A percentile compares a stretch with the other conserved stretches of the same genome.
Evolutionary conservation across 2,797 vertebrate species (phyloP).

Genomic region (Bradypodion pumilum): DNA sequence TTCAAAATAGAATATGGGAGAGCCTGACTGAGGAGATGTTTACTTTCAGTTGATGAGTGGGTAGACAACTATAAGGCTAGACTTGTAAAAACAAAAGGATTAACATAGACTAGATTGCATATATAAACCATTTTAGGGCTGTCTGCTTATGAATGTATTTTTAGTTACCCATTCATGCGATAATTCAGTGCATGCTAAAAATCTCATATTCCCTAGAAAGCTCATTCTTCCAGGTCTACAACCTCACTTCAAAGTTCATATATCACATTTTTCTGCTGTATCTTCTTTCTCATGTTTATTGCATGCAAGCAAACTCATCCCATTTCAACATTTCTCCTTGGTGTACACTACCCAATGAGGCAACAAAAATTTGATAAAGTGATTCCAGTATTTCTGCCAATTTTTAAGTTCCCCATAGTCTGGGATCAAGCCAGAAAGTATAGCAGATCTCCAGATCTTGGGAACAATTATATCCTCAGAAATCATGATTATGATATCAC

Average conservation of each 20-base stretch:
- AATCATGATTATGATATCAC: not conserved
- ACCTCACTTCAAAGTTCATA: conserved; percentile 52
- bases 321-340: conserved; percentile 83
- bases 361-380: conserved; percentile 47
- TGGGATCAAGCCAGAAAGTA: conserved; percentile 28
- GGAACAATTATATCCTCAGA: conserved; percentile 12
- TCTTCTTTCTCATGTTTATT: conserved; percentile 71
- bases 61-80: not conserved
- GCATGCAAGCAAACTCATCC: conserved; percentile 77
- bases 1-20: too few species aligned
- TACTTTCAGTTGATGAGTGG: not conserved
- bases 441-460: conserved; percentile 17
- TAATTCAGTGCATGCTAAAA: conserved; percentile 53
- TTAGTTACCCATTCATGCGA: conserved; percentile 48
- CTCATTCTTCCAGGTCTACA: conserved; percentile 43
- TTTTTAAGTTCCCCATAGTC: conserved; percentile 36
- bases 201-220: conserved; percentile 60
- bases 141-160: conserved; percentile 54
- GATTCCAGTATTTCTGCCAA: conserved; percentile 37
- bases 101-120: not conserved
- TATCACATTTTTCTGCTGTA: conserved; percentile 72
- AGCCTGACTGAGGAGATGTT: too few species aligned
- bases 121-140: conserved; percentile 5
- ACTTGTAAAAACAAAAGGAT: not conserved
- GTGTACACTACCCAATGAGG: conserved; percentile 66